Conservation (phyloP, 2,888 invertebrate genomes). For the Agrochola macilenta region DNA sequence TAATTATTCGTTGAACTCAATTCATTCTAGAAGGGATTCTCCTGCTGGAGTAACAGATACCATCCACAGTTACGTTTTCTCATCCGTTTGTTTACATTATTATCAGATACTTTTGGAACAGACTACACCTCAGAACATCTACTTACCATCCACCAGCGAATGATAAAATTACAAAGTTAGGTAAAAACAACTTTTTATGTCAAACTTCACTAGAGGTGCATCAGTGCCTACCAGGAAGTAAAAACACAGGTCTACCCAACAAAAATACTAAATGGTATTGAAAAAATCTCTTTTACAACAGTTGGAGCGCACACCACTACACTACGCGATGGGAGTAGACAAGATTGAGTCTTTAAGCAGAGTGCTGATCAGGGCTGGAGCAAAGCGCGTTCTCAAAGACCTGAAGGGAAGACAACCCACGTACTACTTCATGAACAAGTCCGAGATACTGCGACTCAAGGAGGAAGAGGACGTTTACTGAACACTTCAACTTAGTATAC, state of each 20-base stretch:
- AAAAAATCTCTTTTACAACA: constrained; percentile 77
- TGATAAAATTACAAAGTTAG: neutral
- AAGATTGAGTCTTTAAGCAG: constrained; percentile 95
- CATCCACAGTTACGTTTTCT: no score
- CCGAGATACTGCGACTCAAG: constrained; percentile 95
- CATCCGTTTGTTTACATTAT: no score
- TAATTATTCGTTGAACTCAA: no score
- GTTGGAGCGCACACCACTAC: constrained; percentile 96
- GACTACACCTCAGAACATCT: neutral
- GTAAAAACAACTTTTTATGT: no score
- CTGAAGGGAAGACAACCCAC: constrained; percentile 97
- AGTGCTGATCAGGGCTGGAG: constrained; percentile 95
- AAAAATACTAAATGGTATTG: neutral
- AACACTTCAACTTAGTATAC: constrained; percentile 43
- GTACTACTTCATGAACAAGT: constrained; percentile 98
- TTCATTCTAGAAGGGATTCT: no score
- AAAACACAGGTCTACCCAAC: no score
- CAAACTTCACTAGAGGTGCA: no score
- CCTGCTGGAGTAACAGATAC: no score
- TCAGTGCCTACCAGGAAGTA: no score
- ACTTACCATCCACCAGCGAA: neutral
- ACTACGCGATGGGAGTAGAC: constrained; percentile 97
- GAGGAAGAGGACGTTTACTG: constrained; percentile 94
- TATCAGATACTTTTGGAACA: no score
- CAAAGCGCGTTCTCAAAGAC: constrained; percentile 95